Evolutionary conservation across 1,140 invertebrate genomes (phyloP).

Genomic region (Rhyzopertha dominica): DNA sequence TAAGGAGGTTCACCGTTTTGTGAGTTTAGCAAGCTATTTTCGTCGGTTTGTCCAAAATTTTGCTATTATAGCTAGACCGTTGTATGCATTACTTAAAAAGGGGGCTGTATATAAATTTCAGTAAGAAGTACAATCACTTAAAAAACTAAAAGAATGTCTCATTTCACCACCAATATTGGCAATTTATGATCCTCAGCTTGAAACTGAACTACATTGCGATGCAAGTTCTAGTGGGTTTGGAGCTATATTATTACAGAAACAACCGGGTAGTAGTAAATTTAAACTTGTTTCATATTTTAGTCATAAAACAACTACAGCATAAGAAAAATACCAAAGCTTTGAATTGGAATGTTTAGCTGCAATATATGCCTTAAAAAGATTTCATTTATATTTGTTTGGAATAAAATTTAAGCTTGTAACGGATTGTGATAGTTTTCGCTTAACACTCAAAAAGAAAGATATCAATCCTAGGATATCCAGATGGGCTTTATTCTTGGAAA

Average conservation of each 20-base stretch:
- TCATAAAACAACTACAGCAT: constrained; percentile 23
- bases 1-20: constrained; percentile 28
- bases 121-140: constrained; percentile 23
- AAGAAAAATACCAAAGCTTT: constrained; percentile 33
- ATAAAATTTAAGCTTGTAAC: too few relatives aligned
- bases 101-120: constrained; percentile 23
- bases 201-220: constrained; percentile 29
- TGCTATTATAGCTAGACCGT: constrained; percentile 20
- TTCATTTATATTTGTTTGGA: too few relatives aligned
- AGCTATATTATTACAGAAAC: constrained; percentile 22
- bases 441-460: too few relatives aligned
- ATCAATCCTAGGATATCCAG: too few relatives aligned
- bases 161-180: constrained; percentile 27
- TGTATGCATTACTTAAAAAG: too few relatives aligned
- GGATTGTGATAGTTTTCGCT: too few relatives aligned
- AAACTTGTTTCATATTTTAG: constrained; percentile 36
- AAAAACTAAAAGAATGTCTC: constrained; percentile 26
- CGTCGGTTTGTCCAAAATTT: constrained; percentile 28
- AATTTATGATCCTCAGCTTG: constrained; percentile 28
- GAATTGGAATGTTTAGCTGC: constrained; percentile 32
- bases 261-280: constrained; percentile 19
- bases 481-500: too few relatives aligned
- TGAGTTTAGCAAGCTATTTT: constrained; percentile 33
- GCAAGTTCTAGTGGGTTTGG: constrained; percentile 33
- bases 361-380: too few relatives aligned